These are phyloP conservation scores for Enteromius paludinosus DNA, from an alignment of 2,797 vertebrate species.

Conservation along the genomic window DNA sequence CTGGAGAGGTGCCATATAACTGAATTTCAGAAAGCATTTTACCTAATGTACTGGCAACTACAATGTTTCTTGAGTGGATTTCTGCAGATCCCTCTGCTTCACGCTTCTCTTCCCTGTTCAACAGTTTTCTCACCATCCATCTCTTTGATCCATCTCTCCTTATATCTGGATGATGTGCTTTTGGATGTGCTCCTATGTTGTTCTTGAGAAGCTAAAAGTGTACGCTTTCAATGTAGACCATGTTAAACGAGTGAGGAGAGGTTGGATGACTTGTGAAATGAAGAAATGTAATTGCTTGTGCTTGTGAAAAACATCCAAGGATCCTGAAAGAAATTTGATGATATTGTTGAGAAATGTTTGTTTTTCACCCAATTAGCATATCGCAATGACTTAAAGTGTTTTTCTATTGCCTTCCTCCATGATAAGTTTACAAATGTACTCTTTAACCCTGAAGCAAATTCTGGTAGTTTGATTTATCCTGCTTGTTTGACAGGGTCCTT, in stretches of 20 bases:
- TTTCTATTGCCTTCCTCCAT: not conserved
- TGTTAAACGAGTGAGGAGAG: not conserved
- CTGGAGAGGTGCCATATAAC: not conserved
- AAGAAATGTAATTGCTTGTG: not conserved
- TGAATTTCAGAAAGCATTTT: conserved; percentile 41
- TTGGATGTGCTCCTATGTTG: conserved; percentile 20
- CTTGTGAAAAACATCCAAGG: not conserved
- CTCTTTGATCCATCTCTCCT: conserved; percentile 5
- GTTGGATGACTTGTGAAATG: not conserved
- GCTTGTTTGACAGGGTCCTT: not conserved
- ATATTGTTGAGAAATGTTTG: not conserved
- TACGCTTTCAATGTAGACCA: conserved; percentile 2
- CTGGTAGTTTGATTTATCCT: conserved; percentile 14
- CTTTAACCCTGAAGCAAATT: not conserved
- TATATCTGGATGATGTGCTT: not conserved
- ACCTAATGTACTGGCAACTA: conserved; percentile 36
- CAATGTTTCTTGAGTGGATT: not conserved
- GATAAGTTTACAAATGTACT: not conserved
- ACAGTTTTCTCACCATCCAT: conserved; percentile 31
- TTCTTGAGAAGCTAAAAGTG: conserved; percentile 14
- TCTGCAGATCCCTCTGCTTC: conserved; percentile 32
- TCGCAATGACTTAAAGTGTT: not conserved
- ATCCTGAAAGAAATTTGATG: not conserved
- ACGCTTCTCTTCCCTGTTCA: conserved; percentile 37
- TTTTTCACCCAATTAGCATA: not conserved